Evolutionary conservation across 2,113 vertebrate genomes (phyloP).

Genomic region (Nettapus auritus): DNA sequence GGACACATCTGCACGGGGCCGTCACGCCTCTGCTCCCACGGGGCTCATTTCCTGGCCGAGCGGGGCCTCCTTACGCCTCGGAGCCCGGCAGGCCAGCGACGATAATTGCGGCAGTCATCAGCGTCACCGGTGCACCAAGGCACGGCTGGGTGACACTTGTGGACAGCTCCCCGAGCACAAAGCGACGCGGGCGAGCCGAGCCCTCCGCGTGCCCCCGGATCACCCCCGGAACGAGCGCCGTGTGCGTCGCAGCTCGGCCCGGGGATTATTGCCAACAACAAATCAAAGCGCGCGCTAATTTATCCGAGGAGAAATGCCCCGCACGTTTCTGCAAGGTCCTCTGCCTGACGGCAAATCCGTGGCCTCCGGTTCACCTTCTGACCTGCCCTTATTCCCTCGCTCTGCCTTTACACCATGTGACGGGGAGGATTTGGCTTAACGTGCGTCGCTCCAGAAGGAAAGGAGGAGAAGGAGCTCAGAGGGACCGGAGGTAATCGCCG

Average conservation of each 20-base stretch:
- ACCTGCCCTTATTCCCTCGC: neutral
- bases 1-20: neutral
- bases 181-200: neutral
- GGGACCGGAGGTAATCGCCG: neutral
- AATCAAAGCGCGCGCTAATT: neutral
- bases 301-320: neutral
- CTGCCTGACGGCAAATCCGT: slow-evolving; percentile 13
- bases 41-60: rapidly evolving
- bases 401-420: slow-evolving; percentile 28
- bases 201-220: rapidly evolving
- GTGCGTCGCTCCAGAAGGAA: neutral
- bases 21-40: rapidly evolving
- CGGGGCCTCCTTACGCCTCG: neutral
- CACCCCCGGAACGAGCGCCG: neutral
- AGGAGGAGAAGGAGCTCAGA: neutral
- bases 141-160: rapidly evolving
- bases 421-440: slow-evolving; percentile 45
- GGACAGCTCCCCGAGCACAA: neutral
- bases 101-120: neutral
- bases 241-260: neutral
- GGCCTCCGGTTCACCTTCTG: slow-evolving; percentile 41
- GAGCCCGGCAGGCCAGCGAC: neutral
- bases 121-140: rapidly evolving
- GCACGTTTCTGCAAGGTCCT: neutral
- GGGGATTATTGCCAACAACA: neutral